A percentile compares a stretch with the other conserved stretches of the same genome.
Conservation (phyloP, 53 echinoderm and acorn worm species). For the Holothuria leucospilota region DNA sequence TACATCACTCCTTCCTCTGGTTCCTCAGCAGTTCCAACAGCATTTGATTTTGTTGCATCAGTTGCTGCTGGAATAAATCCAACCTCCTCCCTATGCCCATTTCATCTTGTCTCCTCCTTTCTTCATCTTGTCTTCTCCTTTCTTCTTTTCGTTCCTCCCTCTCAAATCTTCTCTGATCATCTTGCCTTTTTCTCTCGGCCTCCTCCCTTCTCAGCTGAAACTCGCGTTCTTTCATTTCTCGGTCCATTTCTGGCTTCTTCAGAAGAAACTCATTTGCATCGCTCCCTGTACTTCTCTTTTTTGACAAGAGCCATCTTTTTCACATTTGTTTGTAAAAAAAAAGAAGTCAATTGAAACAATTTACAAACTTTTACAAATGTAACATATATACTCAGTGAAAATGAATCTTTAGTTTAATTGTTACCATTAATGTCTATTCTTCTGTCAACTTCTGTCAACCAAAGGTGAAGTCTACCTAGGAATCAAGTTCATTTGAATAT, state of each 20-base stretch:
- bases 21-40: constrained; percentile 30
- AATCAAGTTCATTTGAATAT: too few relatives aligned
- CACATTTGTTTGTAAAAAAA: constrained; percentile 35
- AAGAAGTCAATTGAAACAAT: neutral
- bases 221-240: constrained; percentile 41
- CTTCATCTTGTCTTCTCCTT: constrained; percentile 7
- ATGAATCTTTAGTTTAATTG: too few relatives aligned
- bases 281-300: constrained; percentile 43
- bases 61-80: constrained; percentile 54
- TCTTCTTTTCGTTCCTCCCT: neutral
- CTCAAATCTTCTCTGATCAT: constrained; percentile 9
- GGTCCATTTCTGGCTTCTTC: constrained; percentile 53
- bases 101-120: constrained; percentile 27
- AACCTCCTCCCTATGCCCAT: constrained; percentile 24
- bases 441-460: too few relatives aligned
- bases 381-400: too few relatives aligned
- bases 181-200: neutral
- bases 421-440: too few relatives aligned
- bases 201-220: constrained; percentile 46
- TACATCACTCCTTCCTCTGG: too few relatives aligned
- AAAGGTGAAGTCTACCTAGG: too few relatives aligned
- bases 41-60: constrained; percentile 58
- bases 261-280: constrained; percentile 32
- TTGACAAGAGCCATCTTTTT: constrained; percentile 41
- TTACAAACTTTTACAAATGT: neutral